A percentile compares a stretch with the other conserved stretches of the same genome.
Conservation (phyloP, 2,888 invertebrate species). For the Caenorhabditis angaria region DNA sequence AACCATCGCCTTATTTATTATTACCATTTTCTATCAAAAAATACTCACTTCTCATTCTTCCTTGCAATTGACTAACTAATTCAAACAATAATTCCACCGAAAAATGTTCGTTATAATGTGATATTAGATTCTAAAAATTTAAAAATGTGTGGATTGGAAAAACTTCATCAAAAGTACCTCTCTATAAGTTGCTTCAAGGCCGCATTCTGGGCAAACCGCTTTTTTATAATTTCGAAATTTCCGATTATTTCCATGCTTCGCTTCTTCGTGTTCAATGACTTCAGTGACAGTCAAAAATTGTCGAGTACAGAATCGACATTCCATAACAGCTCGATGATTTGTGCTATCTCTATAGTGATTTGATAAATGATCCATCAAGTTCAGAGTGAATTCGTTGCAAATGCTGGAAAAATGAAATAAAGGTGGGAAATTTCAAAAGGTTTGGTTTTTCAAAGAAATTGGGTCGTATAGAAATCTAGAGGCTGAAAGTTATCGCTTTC, state of each 20-base stretch:
- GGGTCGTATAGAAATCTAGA: background rate
- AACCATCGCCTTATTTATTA: background rate
- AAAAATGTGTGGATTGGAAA: background rate
- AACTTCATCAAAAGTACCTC: background rate
- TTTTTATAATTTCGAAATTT: background rate
- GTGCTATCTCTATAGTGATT: constrained; percentile 25
- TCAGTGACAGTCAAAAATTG: constrained; percentile 29
- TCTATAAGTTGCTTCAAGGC: background rate
- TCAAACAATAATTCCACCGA: background rate
- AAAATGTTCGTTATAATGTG: constrained; percentile 2
- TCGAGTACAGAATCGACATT: constrained; percentile 31
- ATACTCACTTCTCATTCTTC: background rate
- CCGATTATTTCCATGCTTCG: constrained; percentile 15
- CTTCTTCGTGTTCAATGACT: constrained; percentile 24
- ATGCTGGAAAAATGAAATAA: constrained; percentile 3
- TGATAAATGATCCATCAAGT: constrained; percentile 18
- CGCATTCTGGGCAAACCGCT: background rate
- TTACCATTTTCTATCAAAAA: background rate
- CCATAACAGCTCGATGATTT: constrained; percentile 18
- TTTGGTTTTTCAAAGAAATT: background rate
- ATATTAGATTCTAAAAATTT: background rate
- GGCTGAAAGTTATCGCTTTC: background rate
- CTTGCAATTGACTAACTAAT: background rate
- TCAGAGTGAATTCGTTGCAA: constrained; percentile 13
- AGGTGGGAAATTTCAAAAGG: background rate